phyloP scores from a whole-genome alignment of 2,113 vertebrate genomes.

The Pardalotus punctatus region DNA sequence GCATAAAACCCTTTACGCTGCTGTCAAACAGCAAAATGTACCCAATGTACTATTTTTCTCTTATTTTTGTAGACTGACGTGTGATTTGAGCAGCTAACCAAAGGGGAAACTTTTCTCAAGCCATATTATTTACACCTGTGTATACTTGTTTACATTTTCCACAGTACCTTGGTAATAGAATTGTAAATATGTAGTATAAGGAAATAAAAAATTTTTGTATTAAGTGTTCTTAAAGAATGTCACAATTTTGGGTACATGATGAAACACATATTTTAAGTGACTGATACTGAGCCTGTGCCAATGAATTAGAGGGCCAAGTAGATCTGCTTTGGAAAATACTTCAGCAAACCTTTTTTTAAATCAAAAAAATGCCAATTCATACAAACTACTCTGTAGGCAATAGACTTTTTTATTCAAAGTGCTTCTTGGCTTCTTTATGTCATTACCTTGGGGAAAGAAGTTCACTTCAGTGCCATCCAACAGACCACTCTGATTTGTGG shows the following conservation, averaged over 20 bases:
- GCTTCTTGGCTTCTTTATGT: not conserved
- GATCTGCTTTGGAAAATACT: not conserved
- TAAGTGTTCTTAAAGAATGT: slow-evolving; percentile 1
- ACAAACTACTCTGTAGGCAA: not conserved
- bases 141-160: slow-evolving; percentile 48
- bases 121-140: not conserved
- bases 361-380: not conserved
- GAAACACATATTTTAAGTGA: not conserved
- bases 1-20: not conserved
- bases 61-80: not conserved
- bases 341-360: not conserved
- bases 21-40: not conserved
- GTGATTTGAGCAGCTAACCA: not conserved
- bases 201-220: slow-evolving; percentile 21
- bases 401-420: not conserved
- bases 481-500: not conserved
- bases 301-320: not conserved
- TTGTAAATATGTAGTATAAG: slow-evolving; percentile 58
- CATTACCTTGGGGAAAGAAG: not conserved
- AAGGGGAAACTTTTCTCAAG: not conserved
- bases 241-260: not conserved
- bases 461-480: not conserved
- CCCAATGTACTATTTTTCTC: not conserved
- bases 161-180: not conserved
- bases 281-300: not conserved